Base-by-base conservation (phyloP, 2,113 vertebrate genomes). In the Mionectes macconnelli region DNA sequence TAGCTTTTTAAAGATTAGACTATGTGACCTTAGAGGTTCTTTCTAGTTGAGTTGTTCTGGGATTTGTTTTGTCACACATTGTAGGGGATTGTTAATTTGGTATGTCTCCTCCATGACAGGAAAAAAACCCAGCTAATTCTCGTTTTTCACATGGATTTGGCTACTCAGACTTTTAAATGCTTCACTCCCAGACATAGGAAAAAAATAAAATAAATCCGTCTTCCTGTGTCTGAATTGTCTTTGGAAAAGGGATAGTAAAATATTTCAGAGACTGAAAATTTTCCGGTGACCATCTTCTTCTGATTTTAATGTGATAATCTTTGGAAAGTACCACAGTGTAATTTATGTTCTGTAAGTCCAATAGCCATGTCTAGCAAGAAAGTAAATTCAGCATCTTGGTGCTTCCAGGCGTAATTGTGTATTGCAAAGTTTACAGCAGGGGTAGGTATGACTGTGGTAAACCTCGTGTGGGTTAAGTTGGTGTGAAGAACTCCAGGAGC, bases 321-420 rank as follows among this genome's bases (percentile, higher is more conserved):
- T 81, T 55, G 75, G 35, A 25, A 87, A 62, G 19, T 12, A 44
- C 12, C 3, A 20, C 2, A 5, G 3, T 55, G 1, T 44, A 14
- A 28, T 10, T 62, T 20, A 0, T 14, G 4, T 64, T 88, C 37
- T 1, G 0, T 2, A 20, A 60, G 25, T 23, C 8, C 8, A 5
- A 4, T 9, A 35, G 23, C 66, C 27, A 25, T 1, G 39, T 15
- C 23, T 42, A 1, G 4, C 8, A 6, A 6, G 70, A 42, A 60
- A 55, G 39, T 42, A 25, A 40, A 8, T 42, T 18, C 3, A 31
- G 28, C 56, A 18, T 23, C 27, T 2, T 5, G 15, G 7, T 35
- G 33, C 60, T 60, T 53, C 27, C 37, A 37, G 13, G 40, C 27
- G 45, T 63, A 30, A 18, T 28, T 49, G 52, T 6, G 15, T 40